Percentiles rank a stretch among this genome's conserved stretches.
phyloP scores from a whole-genome alignment of 1,140 invertebrate genomes.

The Drosophila neocordata region DNA sequence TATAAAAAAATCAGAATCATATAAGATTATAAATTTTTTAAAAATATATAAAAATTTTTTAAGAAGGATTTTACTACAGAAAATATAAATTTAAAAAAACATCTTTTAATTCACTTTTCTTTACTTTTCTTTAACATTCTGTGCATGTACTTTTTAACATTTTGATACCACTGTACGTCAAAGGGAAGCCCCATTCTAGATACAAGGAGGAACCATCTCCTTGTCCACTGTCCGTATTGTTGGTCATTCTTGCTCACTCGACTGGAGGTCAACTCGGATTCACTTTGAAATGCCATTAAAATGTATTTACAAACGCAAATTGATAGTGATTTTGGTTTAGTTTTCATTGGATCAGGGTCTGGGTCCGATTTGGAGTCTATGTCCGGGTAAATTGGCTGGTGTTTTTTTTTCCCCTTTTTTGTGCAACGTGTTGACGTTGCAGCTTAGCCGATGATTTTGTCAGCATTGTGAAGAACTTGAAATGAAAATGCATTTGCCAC shows the following conservation, averaged over 20 bases:
- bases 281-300: constrained; percentile 80
- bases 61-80: no score
- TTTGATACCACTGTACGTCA: neutral
- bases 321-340: constrained; percentile 71
- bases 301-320: constrained; percentile 82
- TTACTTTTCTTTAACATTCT: no score
- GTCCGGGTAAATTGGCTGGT: neutral
- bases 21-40: no score
- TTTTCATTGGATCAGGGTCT: constrained; percentile 1
- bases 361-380: neutral
- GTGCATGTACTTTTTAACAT: neutral
- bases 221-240: neutral
- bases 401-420: neutral
- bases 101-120: no score
- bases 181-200: neutral
- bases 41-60: no score
- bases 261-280: constrained; percentile 48
- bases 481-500: constrained; percentile 1
- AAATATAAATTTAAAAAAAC: no score
- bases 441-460: constrained; percentile 65
- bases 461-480: constrained; percentile 14
- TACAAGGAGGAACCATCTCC: neutral
- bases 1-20: no score
- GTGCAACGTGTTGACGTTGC: constrained; percentile 61
- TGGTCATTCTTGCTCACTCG: constrained; percentile 6